Evolutionary conservation across 2,113 vertebrate species (phyloP), one percentile per base, ranked within the genome.

Genomic region (Lampris megalopsis): DNA sequence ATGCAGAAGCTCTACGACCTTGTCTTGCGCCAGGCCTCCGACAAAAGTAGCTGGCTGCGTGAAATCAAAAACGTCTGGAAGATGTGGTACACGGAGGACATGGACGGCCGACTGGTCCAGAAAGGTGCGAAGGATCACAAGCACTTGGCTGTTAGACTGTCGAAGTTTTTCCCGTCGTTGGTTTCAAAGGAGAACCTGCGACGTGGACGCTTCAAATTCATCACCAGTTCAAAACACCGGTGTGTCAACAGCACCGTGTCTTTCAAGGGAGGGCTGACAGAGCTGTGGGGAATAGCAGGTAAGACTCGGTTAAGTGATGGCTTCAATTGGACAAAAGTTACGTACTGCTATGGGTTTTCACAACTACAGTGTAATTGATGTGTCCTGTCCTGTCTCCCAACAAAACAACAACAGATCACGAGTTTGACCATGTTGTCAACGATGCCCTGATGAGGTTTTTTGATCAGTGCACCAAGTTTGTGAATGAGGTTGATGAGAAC

Each of bases 371-470:
- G 38, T 41, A 35, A 42, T 41, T 41, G 13, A 6, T n/a, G 2
- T 50, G 13, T 49, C n/a, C 49, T 6, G 24, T 70, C 48, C 56
- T 9, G 35, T 38, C 6, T 49, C 56, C 84, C 91, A 71, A 24
- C 24, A 24, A 24, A 24, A 0, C 24, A 24, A 24, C 24, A 24
- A 24, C 90, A 97, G 96, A 94, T 57, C 35, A 76, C 69, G 93
- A 94, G 35, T 91, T 93, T 84, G 85, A 89, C 9, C 88, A 94
- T 7, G 86, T 86, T 40, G 92, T 96, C 50, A 96, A 98, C 0
- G 97, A 99, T 41, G 85, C 92, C 43, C 82, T 99, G 67, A 97
- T 99, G 97, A 94, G 97, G 5, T 98, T 98, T 82, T 98, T 98
- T 13, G 96, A 97, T 71, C 79, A 92, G 43, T 99, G 98, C 5